Evolutionary conservation across 2,797 vertebrate genomes (phyloP), one percentile per base, ranked within the genome.

Genomic region (Coregonus suidteri): DNA sequence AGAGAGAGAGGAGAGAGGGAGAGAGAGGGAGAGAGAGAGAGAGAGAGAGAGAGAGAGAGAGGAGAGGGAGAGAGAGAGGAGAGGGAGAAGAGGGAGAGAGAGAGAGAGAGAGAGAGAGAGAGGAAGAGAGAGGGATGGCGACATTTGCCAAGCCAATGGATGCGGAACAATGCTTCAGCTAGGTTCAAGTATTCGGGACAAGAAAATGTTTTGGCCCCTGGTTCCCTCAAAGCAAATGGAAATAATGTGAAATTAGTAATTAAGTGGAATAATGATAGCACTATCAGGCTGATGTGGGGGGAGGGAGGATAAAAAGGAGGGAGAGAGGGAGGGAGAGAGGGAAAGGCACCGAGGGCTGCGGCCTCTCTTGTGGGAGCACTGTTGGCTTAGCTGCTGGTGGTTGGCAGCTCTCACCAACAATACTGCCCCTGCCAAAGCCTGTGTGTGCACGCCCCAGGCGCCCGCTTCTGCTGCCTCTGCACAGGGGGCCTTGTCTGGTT

Each of bases 161-260:
- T 62, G 18, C 9, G 1, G 83, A 73, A 75, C 52, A 53, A 88
- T 85, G 88, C 85, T 86, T 86, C 82, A 82, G 86, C 77, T 78
- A 52, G 86, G 88, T 90, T 89, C 83, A 84, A 88, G 90, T 80
- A 87, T 90, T 91, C 85, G 82, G 82, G 89, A 82, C 86, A 88
- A 77, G 76, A 89, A 91, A 88, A 77, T 76, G 90, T 90, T 89
- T 89, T 87, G 84, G 86, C 84, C 84, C 78, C 66, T 47, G 77
- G 87, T 88, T 82, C 80, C 83, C 82, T 92, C 80, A 84, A 85
- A 91, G 87, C 82, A 86, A 88, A 91, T 86, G 86, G 88, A 90
- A 91, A 92, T 90, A 92, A 92, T 88, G 90, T 85, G 87, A 86
- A 88, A 83, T 5, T 70, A 89, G 89, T 89, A 89, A 89, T 90